A percentile compares a stretch with the other conserved stretches of the same genome.
These are phyloP conservation scores for Echeneis naucrates DNA, from an alignment of 2,797 vertebrate species.

Conservation along the genomic window DNA sequence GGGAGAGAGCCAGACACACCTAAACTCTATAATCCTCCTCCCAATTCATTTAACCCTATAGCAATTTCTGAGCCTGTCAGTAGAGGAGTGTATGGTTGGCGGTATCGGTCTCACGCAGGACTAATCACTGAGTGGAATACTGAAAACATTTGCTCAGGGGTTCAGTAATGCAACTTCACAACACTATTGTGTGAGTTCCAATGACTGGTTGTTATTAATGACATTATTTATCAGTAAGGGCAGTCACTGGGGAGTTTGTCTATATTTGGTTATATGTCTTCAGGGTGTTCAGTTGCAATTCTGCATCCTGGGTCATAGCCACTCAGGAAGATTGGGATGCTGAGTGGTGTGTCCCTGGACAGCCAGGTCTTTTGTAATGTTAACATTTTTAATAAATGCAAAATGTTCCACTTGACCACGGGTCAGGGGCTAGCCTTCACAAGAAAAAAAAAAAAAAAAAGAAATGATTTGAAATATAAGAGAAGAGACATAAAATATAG, in stretches of 20 bases:
- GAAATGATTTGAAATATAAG: no score
- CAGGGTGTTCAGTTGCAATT: no score
- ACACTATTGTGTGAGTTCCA: neutral
- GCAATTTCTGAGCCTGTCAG: slow-evolving; percentile 2
- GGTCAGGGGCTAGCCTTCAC: no score
- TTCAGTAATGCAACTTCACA: neutral
- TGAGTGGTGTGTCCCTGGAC: no score
- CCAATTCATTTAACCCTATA: slow-evolving; percentile 10
- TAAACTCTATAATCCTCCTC: slow-evolving; percentile 59
- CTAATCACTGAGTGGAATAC: neutral
- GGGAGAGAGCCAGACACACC: slow-evolving; percentile 38
- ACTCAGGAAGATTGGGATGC: no score
- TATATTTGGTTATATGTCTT: neutral
- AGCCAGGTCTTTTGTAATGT: no score
- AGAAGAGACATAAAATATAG: no score
- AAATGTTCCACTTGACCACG: no score
- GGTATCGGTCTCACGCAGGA: neutral
- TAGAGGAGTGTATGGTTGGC: slow-evolving; percentile 11
- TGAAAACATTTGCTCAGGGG: neutral
- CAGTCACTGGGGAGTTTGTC: neutral
- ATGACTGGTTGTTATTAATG: neutral
- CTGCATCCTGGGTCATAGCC: no score
- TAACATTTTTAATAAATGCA: no score
- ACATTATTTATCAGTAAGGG: neutral
- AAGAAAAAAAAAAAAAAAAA: no score